A percentile compares a stretch with the other conserved stretches of the same genome.
These are phyloP conservation scores for Noctilio leporinus DNA, from an alignment of 2,113 vertebrate genomes.

Conservation along the genomic window DNA sequence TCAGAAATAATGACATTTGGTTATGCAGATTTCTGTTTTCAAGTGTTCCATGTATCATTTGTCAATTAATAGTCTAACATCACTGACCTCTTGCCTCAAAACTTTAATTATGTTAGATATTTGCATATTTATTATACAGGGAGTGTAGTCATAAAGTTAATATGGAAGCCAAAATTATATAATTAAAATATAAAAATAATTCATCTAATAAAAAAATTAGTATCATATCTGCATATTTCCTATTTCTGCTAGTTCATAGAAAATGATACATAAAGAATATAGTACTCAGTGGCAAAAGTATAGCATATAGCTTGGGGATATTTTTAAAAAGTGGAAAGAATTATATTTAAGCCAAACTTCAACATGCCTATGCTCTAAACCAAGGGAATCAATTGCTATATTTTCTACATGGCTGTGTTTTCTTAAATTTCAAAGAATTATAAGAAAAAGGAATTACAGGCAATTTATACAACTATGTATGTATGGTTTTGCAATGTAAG, in stretches of 20 bases:
- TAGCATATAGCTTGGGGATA: background rate
- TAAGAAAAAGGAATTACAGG: background rate
- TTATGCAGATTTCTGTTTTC: background rate
- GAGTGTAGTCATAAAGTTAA: background rate
- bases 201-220: background rate
- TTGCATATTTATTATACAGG: background rate
- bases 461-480: background rate
- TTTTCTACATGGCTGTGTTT: background rate
- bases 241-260: background rate
- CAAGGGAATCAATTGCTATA: background rate
- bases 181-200: background rate
- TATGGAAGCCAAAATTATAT: background rate
- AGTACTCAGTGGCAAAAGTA: background rate
- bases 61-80: background rate
- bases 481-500: conserved; percentile 52
- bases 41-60: background rate
- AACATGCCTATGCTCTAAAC: background rate
- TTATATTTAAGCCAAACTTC: conserved; percentile 1
- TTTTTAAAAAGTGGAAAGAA: background rate
- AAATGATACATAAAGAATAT: background rate
- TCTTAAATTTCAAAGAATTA: conserved; percentile 33
- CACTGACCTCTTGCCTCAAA: background rate
- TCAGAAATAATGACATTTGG: background rate
- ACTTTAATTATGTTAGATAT: background rate
- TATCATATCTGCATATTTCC: background rate